phyloP scores from a whole-genome alignment of 2,113 vertebrate genomes.

The Trichechus manatus region DNA sequence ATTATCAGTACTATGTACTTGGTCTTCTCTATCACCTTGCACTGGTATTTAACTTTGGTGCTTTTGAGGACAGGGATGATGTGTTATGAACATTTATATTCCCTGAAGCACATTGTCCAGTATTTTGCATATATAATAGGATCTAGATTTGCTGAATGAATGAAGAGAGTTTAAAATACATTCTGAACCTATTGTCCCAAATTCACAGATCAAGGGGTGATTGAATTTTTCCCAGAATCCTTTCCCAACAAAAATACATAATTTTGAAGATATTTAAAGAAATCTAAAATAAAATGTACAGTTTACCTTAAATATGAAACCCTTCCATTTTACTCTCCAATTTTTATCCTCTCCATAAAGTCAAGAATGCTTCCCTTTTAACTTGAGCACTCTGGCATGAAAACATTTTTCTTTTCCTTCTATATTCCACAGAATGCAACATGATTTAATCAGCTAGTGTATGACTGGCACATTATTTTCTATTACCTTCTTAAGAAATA shows the following conservation, averaged over 20 bases:
- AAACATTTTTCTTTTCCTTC: not conserved
- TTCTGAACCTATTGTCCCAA: not conserved
- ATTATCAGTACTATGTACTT: not conserved
- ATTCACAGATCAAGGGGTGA: not conserved
- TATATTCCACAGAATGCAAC: not conserved
- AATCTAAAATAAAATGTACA: not conserved
- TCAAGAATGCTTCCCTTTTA: slow-evolving; percentile 4
- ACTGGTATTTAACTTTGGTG: not conserved
- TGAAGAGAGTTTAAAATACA: not conserved
- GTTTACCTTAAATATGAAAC: not conserved
- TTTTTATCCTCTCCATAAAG: not conserved
- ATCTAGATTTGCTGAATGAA: slow-evolving; percentile 10
- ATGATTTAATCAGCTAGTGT: not conserved
- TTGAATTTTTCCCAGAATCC: not conserved
- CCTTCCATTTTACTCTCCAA: not conserved
- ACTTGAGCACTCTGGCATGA: not conserved
- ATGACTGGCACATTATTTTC: not conserved
- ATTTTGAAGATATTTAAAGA: slow-evolving; percentile 24
- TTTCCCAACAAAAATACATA: not conserved
- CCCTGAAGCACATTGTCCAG: not conserved
- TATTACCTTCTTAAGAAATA: slow-evolving; percentile 25
- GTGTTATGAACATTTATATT: slow-evolving; percentile 32
- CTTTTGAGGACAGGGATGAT: not conserved
- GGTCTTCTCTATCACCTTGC: not conserved
- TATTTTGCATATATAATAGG: not conserved